Base-by-base conservation (phyloP, 2,113 vertebrate species). In the Pungitius pungitius region DNA sequence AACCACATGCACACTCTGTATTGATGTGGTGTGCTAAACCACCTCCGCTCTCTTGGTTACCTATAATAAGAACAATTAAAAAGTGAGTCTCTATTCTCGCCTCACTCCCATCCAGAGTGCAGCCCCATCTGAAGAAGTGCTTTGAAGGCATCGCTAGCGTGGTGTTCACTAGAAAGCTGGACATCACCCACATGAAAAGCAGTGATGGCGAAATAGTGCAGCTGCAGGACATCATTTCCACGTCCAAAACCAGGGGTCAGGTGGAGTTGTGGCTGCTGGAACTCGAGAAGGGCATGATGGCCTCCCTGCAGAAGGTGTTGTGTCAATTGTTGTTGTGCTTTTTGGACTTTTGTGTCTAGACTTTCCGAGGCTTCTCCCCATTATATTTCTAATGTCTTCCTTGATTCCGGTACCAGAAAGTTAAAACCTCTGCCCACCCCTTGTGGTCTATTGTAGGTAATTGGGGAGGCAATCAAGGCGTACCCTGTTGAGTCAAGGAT, bases 191-290 rank as follows among this genome's bases (percentile, higher is more conserved):
- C 78, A 96, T 98, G 83, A 95, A 94, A 82, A 97, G 96, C 74
- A 96, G 95, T 11, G 96, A 97, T 88, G 95, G 93, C 10, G 96
- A 97, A 81, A 88, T 91, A 9, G 95, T 98, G 69, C 80, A 93
- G 78, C 94, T 97, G 18, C 71, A 83, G 51, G 92, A 95, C 9
- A 90, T 85, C 59, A 96, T 98, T 85, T 96, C 95, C 7, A 97
- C 96, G 27, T 93, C 94, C 47, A 94, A 95, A 91, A 94, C 96
- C 76, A 93, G 95, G 78, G 96, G 96, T 27, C 96, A 96, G 79
- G 96, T 96, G 87, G 96, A 98, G 80, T 96, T 96, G 83, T 97
- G 96, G 96, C 81, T 98, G 17, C 78, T 94, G 66, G 94, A 97
- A 81, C 85, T 97, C 8, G 95, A 98, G 84, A 84, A 76, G 22